Evolutionary conservation across 2,888 invertebrate species (phyloP).

Genomic region (Timema cristinae): DNA sequence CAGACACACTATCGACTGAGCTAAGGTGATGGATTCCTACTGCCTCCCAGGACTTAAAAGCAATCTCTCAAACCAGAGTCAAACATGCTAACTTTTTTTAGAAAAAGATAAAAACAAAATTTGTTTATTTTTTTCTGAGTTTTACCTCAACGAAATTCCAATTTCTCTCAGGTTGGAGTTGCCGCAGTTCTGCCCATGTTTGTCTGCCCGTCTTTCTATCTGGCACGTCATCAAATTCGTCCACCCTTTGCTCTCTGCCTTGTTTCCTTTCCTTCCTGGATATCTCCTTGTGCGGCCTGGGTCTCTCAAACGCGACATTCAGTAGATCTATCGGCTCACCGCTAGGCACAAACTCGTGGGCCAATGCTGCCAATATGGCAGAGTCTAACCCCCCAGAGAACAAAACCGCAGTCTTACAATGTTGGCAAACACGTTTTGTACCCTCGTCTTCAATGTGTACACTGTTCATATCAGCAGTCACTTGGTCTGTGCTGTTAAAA

Average conservation of each 20-base stretch:
- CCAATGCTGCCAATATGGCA: conserved; percentile 78
- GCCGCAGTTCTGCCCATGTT: conserved; percentile 64
- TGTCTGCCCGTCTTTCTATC: conserved; percentile 75
- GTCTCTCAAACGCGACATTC: conserved; percentile 86
- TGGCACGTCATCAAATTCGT: conserved; percentile 55
- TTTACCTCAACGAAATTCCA: conserved; percentile 79
- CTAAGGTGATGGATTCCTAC: too few relatives aligned
- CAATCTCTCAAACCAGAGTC: neutral
- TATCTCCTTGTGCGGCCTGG: conserved; percentile 23
- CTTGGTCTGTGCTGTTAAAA: too few relatives aligned
- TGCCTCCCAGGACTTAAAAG: too few relatives aligned
- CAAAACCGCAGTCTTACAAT: conserved; percentile 71
- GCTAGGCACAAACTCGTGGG: conserved; percentile 62
- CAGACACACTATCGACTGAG: too few relatives aligned
- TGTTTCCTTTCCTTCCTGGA: conserved; percentile 17
- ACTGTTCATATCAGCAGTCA: too few relatives aligned
- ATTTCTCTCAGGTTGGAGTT: conserved; percentile 62
- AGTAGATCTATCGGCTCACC: conserved; percentile 79
- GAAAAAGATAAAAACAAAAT: conserved; percentile 14
- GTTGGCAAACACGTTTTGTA: conserved; percentile 45
- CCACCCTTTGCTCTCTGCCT: neutral
- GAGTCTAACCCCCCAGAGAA: conserved; percentile 94
- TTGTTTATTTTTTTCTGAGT: neutral
- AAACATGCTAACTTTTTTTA: conserved; percentile 10
- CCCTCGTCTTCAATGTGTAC: too few relatives aligned